Evolutionary conservation across 2,888 invertebrate species (phyloP), one percentile per base, ranked within the genome.

Genomic region (Agrotis segetum): DNA sequence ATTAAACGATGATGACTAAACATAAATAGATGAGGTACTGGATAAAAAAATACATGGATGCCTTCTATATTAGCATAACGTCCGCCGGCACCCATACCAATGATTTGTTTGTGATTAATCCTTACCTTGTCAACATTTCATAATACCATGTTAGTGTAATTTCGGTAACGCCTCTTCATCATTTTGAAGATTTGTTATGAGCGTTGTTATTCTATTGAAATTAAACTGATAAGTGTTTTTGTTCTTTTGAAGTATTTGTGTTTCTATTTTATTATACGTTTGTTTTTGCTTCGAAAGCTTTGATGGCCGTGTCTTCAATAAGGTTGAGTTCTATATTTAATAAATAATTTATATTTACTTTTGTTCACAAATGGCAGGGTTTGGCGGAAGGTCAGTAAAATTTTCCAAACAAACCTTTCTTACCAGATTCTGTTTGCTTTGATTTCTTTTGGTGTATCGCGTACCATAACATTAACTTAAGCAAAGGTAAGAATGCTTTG

Each of bases 1-100:
- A 92, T 92, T 92, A 93, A 92, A 92, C 88, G 88, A 91, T 88
- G 90, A 94, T 95, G 94, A 95, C 95, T 93, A 88, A 92, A 92
- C 93, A 91, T 87, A 91, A 92, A 94, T 92, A 94, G 93, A 94
- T 93, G 92, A 92, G 90, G 86, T 88, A 89, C 88, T 85, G 82
- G 87, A 89, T 86, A 88, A 91, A 92, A 89, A 89, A 89, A 87
- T 82, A 66, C 52, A 67, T 85, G 82, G 86, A 85, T 87, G 81
- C 85, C 79, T 84, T 84, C 74, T 74, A 77, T 88, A 92, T 91
- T 91, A 92, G 89, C 91, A 92, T 91, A 91, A 88, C 85, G 85
- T 88, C 71, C 67, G 82, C 79, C 81, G 80, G 81, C 78, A 83
- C 76, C 79, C 81, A 56, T 6, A 14, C 34, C 56, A 85, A 84